Evolutionary conservation across 2,797 vertebrate species (phyloP).

Genomic region (Buphagus erythrorhynchus): DNA sequence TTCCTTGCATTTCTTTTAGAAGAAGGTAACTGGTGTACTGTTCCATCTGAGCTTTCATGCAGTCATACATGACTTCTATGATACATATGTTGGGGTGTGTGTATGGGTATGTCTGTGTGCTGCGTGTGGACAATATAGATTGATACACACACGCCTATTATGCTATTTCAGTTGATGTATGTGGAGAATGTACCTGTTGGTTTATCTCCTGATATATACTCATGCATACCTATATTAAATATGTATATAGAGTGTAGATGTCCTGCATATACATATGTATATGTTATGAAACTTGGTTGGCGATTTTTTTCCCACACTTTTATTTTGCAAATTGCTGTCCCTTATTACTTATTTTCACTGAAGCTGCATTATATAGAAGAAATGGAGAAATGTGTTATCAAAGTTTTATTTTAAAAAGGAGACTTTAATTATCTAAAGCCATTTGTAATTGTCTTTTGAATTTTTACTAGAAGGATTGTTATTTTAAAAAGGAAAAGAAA

Average conservation of each 20-base stretch:
- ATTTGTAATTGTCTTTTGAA: slow-evolving; percentile 68
- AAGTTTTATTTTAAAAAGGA: slow-evolving; percentile 74
- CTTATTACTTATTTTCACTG: slow-evolving; percentile 68
- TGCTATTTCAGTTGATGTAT: slow-evolving; percentile 37
- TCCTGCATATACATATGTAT: slow-evolving; percentile 79
- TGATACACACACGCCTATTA: not conserved
- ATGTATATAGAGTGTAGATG: slow-evolving; percentile 80
- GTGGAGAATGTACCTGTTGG: slow-evolving; percentile 62
- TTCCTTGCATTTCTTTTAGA: slow-evolving; percentile 60
- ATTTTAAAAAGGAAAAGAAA: not conserved
- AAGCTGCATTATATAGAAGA: slow-evolving; percentile 73
- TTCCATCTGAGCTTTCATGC: slow-evolving; percentile 73
- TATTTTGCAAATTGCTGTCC: slow-evolving; percentile 75
- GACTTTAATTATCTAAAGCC: slow-evolving; percentile 73
- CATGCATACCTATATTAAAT: slow-evolving; percentile 69
- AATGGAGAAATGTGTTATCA: slow-evolving; percentile 71
- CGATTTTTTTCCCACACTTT: slow-evolving; percentile 42
- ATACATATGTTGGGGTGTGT: slow-evolving; percentile 56
- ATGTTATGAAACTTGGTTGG: slow-evolving; percentile 75
- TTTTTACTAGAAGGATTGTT: slow-evolving; percentile 59
- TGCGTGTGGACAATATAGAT: slow-evolving; percentile 40
- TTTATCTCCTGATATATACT: slow-evolving; percentile 73
- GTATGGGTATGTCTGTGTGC: slow-evolving; percentile 57
- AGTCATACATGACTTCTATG: slow-evolving; percentile 58
- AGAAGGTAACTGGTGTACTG: slow-evolving; percentile 62